phyloP scores from a whole-genome alignment of 2,888 invertebrate species.

The Cyaniris semiargus region DNA sequence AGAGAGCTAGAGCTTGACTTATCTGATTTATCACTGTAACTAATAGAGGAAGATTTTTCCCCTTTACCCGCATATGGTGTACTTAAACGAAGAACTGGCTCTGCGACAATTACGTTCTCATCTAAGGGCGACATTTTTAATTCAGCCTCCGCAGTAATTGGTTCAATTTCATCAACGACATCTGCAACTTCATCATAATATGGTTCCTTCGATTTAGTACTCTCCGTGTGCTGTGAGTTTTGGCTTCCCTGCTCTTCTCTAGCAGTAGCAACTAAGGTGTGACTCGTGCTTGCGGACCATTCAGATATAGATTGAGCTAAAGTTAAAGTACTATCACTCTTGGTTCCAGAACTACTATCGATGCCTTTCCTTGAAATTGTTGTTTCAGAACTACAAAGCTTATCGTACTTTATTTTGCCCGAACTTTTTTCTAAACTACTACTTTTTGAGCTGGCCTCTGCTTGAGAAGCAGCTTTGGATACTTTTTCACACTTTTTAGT shows the following conservation, averaged over 20 bases:
- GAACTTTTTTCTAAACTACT: slow-evolving; percentile 81
- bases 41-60: slow-evolving; percentile 76
- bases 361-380: slow-evolving; percentile 75
- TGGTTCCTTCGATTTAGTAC: slow-evolving; percentile 14
- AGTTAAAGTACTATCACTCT: slow-evolving; percentile 89
- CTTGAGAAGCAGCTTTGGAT: slow-evolving; percentile 64
- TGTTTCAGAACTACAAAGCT: slow-evolving; percentile 82
- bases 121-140: slow-evolving; percentile 51
- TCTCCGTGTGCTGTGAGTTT: slow-evolving; percentile 6
- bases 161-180: background rate
- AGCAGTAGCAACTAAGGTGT: slow-evolving; percentile 84
- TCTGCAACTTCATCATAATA: slow-evolving; percentile 19
- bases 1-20: slow-evolving; percentile 77
- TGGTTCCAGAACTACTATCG: slow-evolving; percentile 85
- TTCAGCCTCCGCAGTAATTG: slow-evolving; percentile 40
- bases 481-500: slow-evolving; percentile 78
- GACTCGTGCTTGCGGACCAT: slow-evolving; percentile 90
- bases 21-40: slow-evolving; percentile 75
- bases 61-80: slow-evolving; percentile 59
- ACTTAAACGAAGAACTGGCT: slow-evolving; percentile 62
- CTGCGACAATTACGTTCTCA: slow-evolving; percentile 51
- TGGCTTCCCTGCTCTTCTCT: slow-evolving; percentile 63
- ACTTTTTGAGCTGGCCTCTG: slow-evolving; percentile 80
- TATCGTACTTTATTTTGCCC: slow-evolving; percentile 79
- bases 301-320: slow-evolving; percentile 90